Conservation (phyloP, 2,888 invertebrate genomes). For the Biston betularia region DNA sequence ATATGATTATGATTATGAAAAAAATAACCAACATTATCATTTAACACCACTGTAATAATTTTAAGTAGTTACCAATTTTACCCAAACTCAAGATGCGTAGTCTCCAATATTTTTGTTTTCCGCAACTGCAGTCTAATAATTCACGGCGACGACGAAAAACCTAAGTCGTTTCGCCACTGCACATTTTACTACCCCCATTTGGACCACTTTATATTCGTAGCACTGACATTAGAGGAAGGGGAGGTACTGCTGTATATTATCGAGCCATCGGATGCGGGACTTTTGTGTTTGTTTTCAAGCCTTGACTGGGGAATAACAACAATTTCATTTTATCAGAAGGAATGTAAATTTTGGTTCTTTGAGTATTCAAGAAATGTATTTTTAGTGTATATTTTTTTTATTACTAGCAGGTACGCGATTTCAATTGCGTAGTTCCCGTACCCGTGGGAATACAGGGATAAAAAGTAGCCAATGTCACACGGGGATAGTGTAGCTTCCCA, state of each 20-base stretch:
- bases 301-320: constrained; percentile 4
- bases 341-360: constrained; percentile 1
- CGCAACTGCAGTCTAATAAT: constrained; percentile 38
- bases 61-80: background rate
- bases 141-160: constrained; percentile 30
- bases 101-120: constrained; percentile 27
- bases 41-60: too few species aligned
- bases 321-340: background rate
- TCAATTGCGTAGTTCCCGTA: too few species aligned
- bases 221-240: constrained; percentile 46
- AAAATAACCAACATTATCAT: too few species aligned
- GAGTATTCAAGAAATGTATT: background rate
- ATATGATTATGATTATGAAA: too few species aligned
- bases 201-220: constrained; percentile 45
- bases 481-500: too few species aligned
- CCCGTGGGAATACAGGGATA: too few species aligned
- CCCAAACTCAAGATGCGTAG: constrained; percentile 9
- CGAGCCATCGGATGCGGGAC: constrained; percentile 41
- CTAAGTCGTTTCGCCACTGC: constrained; percentile 35
- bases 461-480: too few species aligned
- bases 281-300: constrained; percentile 34
- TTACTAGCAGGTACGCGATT: too few species aligned
- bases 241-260: constrained; percentile 44
- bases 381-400: too few species aligned
- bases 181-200: constrained; percentile 44